Conservation (phyloP, 2,888 invertebrate genomes). For the Stegophylla sp. region DNA sequence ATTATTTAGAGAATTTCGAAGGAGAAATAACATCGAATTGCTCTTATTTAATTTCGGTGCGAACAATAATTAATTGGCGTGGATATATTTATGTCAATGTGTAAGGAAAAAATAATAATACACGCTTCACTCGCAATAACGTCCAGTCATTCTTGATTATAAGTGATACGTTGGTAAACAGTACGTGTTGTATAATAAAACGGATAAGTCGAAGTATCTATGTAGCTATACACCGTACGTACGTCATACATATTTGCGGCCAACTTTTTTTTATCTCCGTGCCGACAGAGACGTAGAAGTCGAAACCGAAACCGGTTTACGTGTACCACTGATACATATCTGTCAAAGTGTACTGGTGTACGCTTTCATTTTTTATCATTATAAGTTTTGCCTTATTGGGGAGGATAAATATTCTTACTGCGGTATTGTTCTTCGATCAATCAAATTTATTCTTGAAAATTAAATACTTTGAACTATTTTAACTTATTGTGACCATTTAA, state of each 20-base stretch:
- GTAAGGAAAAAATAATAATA: not conserved
- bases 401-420: not conserved
- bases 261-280: conserved; percentile 21
- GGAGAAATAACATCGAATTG: not conserved
- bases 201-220: not conserved
- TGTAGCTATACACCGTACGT: not conserved
- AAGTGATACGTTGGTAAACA: not conserved
- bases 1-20: too few species aligned
- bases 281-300: conserved; percentile 23
- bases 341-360: conserved; percentile 30
- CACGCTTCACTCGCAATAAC: not conserved
- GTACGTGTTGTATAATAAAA: conserved; percentile 23
- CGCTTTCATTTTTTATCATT: conserved; percentile 53
- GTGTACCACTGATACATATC: conserved; percentile 38
- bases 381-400: conserved; percentile 12
- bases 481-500: too few species aligned
- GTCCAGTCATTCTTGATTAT: conserved; percentile 3
- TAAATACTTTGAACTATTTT: too few species aligned
- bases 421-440: not conserved
- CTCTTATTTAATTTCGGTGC: not conserved
- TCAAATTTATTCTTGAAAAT: not conserved
- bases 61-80: not conserved
- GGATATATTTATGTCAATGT: not conserved
- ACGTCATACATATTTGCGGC: not conserved
- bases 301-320: conserved; percentile 32